These are phyloP conservation scores for Scaeva pyrastri DNA, from an alignment of 2,888 invertebrate species.

Conservation along the genomic window DNA sequence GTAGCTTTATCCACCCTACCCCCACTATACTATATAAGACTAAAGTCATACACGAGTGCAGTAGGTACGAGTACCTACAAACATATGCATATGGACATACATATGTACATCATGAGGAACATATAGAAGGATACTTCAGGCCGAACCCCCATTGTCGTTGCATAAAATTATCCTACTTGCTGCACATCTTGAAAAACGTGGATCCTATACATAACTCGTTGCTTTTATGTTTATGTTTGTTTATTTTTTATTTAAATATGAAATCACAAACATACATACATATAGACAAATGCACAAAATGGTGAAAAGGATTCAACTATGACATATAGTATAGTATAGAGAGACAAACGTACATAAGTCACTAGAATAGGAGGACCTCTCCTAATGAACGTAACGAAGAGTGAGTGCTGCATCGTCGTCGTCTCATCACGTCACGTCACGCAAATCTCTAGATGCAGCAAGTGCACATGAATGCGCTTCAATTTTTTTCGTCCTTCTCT, in stretches of 20 bases:
- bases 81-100: no score
- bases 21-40: constrained; percentile 8
- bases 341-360: neutral
- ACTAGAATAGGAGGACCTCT: constrained; percentile 47
- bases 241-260: constrained; percentile 49
- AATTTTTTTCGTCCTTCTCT: constrained; percentile 50
- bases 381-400: constrained; percentile 74
- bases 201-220: neutral
- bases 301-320: constrained; percentile 54
- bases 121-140: constrained; percentile 56
- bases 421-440: constrained; percentile 70
- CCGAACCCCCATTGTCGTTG: constrained; percentile 46
- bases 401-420: constrained; percentile 73
- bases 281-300: constrained; percentile 18
- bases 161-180: constrained; percentile 47
- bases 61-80: no score
- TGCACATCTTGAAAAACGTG: constrained; percentile 66
- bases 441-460: constrained; percentile 75
- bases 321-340: no score
- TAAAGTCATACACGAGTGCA: constrained; percentile 3
- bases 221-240: constrained; percentile 20
- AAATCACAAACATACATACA: constrained; percentile 56
- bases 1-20: constrained; percentile 30
- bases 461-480: constrained; percentile 76
- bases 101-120: constrained; percentile 17